Percentiles rank a stretch among this genome's conserved stretches.
These are phyloP conservation scores for Macropis europaea DNA, from an alignment of 2,888 invertebrate species.

Conservation along the genomic window DNA sequence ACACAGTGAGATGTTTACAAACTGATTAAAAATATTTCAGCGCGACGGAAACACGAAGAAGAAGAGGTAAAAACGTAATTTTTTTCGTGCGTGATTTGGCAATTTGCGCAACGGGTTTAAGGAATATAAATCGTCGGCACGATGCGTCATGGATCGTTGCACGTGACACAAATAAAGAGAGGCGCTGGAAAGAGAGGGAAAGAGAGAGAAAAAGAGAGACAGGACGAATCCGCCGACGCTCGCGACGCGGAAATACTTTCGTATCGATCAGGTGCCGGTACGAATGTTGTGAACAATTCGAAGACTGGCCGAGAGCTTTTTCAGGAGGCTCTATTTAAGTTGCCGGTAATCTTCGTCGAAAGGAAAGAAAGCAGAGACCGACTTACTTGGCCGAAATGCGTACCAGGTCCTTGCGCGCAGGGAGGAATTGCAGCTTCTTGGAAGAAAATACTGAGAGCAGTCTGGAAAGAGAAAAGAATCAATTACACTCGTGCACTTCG, in stretches of 20 bases:
- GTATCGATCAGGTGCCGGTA: conserved; percentile 16
- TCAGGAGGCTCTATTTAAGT: background rate
- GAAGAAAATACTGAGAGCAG: conserved; percentile 96
- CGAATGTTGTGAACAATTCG: conserved; percentile 15
- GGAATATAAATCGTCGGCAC: conserved; percentile 42
- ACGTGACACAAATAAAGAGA: conserved; percentile 48
- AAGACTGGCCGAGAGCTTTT: background rate
- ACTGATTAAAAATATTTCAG: too few species aligned
- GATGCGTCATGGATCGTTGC: conserved; percentile 35
- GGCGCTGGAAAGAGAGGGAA: background rate
- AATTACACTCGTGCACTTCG: background rate
- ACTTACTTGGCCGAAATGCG: conserved; percentile 91
- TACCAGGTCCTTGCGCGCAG: conserved; percentile 87
- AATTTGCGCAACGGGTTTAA: conserved; percentile 34
- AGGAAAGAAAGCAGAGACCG: background rate
- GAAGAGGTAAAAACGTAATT: background rate
- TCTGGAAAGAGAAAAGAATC: conserved; percentile 84
- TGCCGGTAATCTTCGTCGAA: background rate
- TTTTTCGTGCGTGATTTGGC: conserved; percentile 9
- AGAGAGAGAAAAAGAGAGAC: background rate
- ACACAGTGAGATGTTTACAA: too few species aligned
- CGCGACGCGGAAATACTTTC: conserved; percentile 28
- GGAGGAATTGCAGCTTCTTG: conserved; percentile 94
- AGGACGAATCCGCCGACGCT: background rate
- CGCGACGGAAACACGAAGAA: background rate